phyloP scores from a whole-genome alignment of 2,888 invertebrate genomes.

The Hyalella azteca region DNA sequence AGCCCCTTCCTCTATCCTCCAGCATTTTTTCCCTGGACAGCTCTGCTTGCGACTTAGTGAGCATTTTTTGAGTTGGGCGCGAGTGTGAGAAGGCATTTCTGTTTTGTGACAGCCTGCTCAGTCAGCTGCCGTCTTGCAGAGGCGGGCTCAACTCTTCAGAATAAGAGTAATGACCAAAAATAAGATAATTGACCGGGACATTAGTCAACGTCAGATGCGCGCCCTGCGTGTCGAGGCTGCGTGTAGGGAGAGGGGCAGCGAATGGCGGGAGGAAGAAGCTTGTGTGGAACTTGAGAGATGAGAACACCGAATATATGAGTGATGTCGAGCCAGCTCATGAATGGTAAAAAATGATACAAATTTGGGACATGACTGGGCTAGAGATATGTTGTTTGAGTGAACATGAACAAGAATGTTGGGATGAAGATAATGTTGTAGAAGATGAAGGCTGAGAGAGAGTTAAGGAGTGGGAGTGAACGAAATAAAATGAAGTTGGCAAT shows the following conservation, averaged over 20 bases:
- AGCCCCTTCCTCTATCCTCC: too few relatives aligned
- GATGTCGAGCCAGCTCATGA: too few relatives aligned
- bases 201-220: conserved; percentile 47
- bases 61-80: conserved; percentile 9
- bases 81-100: conserved; percentile 31
- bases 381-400: background rate
- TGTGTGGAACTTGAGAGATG: background rate
- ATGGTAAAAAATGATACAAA: too few relatives aligned
- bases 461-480: background rate
- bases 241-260: background rate
- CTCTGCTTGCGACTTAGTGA: conserved; percentile 8
- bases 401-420: background rate
- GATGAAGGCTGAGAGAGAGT: background rate
- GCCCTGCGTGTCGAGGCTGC: background rate
- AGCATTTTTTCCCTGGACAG: conserved; percentile 12
- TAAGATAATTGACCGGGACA: conserved; percentile 51
- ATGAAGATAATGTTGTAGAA: background rate
- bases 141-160: conserved; percentile 38
- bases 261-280: background rate
- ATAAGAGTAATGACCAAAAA: conserved; percentile 53
- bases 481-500: too few relatives aligned
- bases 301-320: background rate
- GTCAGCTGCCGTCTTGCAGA: conserved; percentile 33
- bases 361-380: too few relatives aligned
- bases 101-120: conserved; percentile 33